Percentiles rank a stretch among this genome's conserved stretches.
phyloP scores from a whole-genome alignment of 2,888 invertebrate species.

The Drosophila diplacantha region DNA sequence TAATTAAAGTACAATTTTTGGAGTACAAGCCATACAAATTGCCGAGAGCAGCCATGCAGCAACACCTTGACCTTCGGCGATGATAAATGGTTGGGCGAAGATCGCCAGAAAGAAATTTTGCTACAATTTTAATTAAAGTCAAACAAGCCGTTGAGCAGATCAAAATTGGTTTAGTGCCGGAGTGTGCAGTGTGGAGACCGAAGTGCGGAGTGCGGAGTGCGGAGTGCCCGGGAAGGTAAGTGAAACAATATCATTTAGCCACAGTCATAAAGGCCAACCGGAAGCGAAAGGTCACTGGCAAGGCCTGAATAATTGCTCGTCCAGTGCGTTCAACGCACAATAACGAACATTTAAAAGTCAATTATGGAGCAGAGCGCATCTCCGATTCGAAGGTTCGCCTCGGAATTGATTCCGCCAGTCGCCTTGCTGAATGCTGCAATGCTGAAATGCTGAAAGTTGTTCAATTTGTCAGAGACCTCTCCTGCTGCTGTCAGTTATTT shows the following conservation, averaged over 20 bases:
- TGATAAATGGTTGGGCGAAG: slow-evolving; percentile 55
- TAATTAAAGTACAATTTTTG: slow-evolving; percentile 59
- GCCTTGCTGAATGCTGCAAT: slow-evolving; percentile 20
- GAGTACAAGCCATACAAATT: slow-evolving; percentile 40
- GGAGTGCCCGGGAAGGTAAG: slow-evolving; percentile 2
- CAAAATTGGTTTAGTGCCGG: slow-evolving; percentile 18
- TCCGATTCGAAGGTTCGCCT: slow-evolving; percentile 54
- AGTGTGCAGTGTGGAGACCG: background rate
- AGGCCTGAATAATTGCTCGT: slow-evolving; percentile 54
- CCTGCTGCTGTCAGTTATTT: slow-evolving; percentile 27
- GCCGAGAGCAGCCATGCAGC: slow-evolving; percentile 32
- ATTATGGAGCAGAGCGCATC: slow-evolving; percentile 62
- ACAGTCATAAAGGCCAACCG: slow-evolving; percentile 32
- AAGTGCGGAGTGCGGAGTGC: slow-evolving; percentile 5
- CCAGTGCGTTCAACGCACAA: slow-evolving; percentile 50
- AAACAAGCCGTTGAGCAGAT: slow-evolving; percentile 20
- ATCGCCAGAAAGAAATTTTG: slow-evolving; percentile 53
- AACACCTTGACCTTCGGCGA: slow-evolving; percentile 50
- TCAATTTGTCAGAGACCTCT: slow-evolving; percentile 54
- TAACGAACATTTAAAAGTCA: slow-evolving; percentile 54
- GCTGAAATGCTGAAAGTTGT: slow-evolving; percentile 42
- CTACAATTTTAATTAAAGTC: slow-evolving; percentile 59
- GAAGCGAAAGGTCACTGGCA: slow-evolving; percentile 56
- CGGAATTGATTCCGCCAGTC: slow-evolving; percentile 24
- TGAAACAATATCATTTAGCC: slow-evolving; percentile 16